These are phyloP conservation scores for Lapara coniferarum DNA, from an alignment of 2,888 invertebrate genomes.

Conservation along the genomic window DNA sequence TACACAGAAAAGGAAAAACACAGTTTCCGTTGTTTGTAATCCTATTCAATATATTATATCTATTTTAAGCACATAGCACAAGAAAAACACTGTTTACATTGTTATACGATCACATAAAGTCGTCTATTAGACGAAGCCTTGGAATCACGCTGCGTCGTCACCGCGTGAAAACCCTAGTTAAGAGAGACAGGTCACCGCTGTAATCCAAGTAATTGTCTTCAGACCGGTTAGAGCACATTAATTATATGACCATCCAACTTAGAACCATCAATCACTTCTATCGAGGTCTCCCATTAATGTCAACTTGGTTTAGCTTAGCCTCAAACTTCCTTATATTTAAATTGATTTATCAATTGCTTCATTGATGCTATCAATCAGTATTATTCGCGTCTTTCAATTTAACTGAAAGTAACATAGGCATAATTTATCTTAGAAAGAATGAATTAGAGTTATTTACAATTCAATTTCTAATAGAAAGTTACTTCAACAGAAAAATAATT, in stretches of 20 bases:
- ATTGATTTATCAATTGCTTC: too few relatives aligned
- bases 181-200: conserved; percentile 40
- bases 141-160: conserved; percentile 12
- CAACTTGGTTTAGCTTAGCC: conserved; percentile 51
- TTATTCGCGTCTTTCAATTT: too few relatives aligned
- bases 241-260: conserved; percentile 55
- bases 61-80: not conserved
- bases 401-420: too few relatives aligned
- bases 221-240: conserved; percentile 63
- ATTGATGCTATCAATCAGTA: too few relatives aligned
- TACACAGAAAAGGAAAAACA: not conserved
- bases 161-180: conserved; percentile 26
- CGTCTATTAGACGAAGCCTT: conserved; percentile 13
- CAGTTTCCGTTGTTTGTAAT: not conserved
- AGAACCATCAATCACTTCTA: conserved; percentile 66
- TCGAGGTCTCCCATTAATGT: conserved; percentile 56
- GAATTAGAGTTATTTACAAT: too few relatives aligned
- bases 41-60: too few relatives aligned
- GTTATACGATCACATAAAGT: conserved; percentile 17
- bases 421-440: too few relatives aligned
- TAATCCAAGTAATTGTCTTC: conserved; percentile 55
- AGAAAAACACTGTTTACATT: not conserved
- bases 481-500: too few relatives aligned
- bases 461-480: too few relatives aligned
- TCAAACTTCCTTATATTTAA: conserved; percentile 33